phyloP scores from a whole-genome alignment of 35 echinoderm and acorn worm genomes.

The Lytechinus pictus region DNA sequence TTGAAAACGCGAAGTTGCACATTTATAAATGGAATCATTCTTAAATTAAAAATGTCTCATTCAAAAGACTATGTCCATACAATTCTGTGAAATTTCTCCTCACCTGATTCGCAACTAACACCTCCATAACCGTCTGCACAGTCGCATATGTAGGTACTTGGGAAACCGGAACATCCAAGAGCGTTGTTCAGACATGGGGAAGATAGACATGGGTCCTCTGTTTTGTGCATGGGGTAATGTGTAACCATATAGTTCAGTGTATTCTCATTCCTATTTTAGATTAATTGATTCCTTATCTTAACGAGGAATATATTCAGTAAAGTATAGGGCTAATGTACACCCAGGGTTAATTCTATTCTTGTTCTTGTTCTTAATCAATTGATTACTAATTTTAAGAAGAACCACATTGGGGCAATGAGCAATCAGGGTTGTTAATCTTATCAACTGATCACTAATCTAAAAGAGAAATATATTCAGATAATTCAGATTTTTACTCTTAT shows the following conservation, averaged over 20 bases:
- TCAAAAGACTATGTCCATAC: too few species aligned
- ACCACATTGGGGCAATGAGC: background rate
- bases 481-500: too few species aligned
- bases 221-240: background rate
- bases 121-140: conserved; percentile 67
- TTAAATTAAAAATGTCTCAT: too few species aligned
- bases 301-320: too few species aligned
- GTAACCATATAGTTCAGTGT: background rate
- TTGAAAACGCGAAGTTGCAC: too few species aligned
- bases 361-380: background rate
- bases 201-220: conserved; percentile 67
- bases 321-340: too few species aligned
- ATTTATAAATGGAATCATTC: too few species aligned
- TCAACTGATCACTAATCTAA: background rate
- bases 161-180: conserved; percentile 47
- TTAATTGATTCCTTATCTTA: too few species aligned
- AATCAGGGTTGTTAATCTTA: background rate
- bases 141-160: conserved; percentile 34
- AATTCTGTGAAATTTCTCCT: background rate
- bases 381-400: background rate
- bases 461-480: too few species aligned
- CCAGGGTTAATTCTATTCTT: background rate
- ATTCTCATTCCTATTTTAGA: too few species aligned
- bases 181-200: conserved; percentile 61
- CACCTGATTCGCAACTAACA: conserved; percentile 50